Percentiles rank a stretch among this genome's conserved stretches.
These are phyloP conservation scores for Myioborus melanocephalus DNA, from an alignment of 2,797 vertebrate species.

Conservation along the genomic window DNA sequence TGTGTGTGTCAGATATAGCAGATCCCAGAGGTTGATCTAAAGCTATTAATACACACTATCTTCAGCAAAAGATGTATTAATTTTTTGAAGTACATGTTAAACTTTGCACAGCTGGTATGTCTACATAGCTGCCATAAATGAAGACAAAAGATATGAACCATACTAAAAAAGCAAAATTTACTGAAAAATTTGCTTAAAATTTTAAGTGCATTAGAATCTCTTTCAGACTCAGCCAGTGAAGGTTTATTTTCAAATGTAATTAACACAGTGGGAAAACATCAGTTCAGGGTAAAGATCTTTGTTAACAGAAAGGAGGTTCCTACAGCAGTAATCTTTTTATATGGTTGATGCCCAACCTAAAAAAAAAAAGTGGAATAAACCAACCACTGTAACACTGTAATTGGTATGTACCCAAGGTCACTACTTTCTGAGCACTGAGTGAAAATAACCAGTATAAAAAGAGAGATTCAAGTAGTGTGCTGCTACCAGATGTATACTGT, in stretches of 20 bases:
- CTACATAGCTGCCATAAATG: not conserved
- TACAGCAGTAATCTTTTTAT: not conserved
- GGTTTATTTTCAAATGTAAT: slow-evolving; percentile 15
- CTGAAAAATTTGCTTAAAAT: not conserved
- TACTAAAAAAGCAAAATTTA: not conserved
- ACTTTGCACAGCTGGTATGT: not conserved
- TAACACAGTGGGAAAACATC: slow-evolving; percentile 10
- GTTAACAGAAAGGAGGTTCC: slow-evolving; percentile 10
- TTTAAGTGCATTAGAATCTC: not conserved
- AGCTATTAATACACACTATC: not conserved
- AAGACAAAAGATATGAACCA: not conserved
- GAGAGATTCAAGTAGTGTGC: not conserved
- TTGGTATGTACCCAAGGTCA: not conserved
- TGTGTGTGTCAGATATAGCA: not conserved
- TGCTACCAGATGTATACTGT: not conserved
- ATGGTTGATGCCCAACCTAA: not conserved
- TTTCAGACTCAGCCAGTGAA: slow-evolving; percentile 1
- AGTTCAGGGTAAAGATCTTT: slow-evolving; percentile 11
- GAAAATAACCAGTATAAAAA: not conserved
- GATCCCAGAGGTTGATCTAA: not conserved
- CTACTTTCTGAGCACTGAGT: not conserved
- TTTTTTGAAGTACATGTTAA: not conserved
- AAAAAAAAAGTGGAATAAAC: slow-evolving; percentile 33
- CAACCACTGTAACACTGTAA: not conserved
- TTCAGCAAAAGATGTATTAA: not conserved